Percentiles rank a stretch among this genome's conserved stretches.
Evolutionary conservation across 2,888 invertebrate genomes (phyloP).

Genomic region (Zygothrica quintamaculata): DNA sequence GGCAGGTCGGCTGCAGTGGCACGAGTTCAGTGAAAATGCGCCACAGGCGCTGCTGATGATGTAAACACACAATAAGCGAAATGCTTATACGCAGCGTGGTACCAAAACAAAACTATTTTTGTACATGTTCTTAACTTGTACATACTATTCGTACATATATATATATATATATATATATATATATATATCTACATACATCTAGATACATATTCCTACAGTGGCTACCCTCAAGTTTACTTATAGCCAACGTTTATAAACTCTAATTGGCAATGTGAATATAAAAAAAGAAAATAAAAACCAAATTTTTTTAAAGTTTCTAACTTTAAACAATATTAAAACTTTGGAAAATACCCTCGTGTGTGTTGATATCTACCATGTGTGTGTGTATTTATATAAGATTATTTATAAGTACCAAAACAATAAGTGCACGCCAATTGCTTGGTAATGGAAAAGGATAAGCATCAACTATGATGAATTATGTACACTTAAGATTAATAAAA

Average conservation of each 20-base stretch:
- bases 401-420: not conserved
- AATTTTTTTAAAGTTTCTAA: too few species aligned
- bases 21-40: conserved; percentile 28
- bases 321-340: not conserved
- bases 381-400: not conserved
- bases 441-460: too few species aligned
- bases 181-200: too few species aligned
- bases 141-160: not conserved
- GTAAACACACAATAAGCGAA: conserved; percentile 54
- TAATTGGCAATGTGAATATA: too few species aligned
- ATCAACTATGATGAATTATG: too few species aligned
- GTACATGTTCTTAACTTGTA: conserved; percentile 15
- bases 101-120: conserved; percentile 35
- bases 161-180: too few species aligned
- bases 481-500: too few species aligned
- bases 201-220: too few species aligned
- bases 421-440: too few species aligned
- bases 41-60: conserved; percentile 43
- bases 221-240: too few species aligned
- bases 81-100: conserved; percentile 54
- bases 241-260: too few species aligned
- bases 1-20: conserved; percentile 28
- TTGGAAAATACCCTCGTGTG: not conserved
- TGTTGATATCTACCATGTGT: not conserved
- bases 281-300: too few species aligned